Conservation (phyloP, 2,113 vertebrate genomes). For the Leptobrachium ailaonicum region DNA sequence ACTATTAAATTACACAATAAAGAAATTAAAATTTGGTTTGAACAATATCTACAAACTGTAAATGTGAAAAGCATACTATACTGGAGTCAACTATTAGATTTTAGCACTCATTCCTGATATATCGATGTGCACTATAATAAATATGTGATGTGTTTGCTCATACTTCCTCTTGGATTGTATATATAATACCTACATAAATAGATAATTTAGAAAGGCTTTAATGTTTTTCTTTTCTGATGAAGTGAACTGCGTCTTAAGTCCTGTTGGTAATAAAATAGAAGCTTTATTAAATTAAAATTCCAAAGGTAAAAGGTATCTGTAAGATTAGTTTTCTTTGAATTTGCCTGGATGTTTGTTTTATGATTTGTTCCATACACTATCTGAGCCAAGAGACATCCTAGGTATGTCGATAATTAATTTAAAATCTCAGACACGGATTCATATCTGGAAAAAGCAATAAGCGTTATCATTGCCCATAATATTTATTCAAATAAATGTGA, state of each 20-base stretch:
- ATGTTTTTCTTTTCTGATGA: background rate
- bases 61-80: too few relatives aligned
- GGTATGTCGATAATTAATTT: conserved; percentile 29
- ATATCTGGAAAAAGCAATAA: conserved; percentile 12
- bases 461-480: conserved; percentile 3
- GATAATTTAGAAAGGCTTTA: background rate
- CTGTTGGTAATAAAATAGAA: background rate
- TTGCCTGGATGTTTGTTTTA: conserved; percentile 9
- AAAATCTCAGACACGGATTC: conserved; percentile 11
- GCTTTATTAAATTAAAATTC: background rate
- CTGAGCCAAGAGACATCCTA: conserved; percentile 4
- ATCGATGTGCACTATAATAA: background rate
- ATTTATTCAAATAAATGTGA: conserved; percentile 13
- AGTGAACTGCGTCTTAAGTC: background rate
- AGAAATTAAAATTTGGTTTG: too few relatives aligned
- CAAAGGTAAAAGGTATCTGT: background rate
- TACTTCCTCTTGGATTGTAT: background rate
- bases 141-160: background rate
- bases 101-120: background rate
- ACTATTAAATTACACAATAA: too few relatives aligned
- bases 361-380: background rate
- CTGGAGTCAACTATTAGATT: too few relatives aligned
- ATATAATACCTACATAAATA: background rate
- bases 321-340: background rate
- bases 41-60: too few relatives aligned